phyloP scores from a whole-genome alignment of 2,888 invertebrate species.

The Mesodorylaimus sp. region DNA sequence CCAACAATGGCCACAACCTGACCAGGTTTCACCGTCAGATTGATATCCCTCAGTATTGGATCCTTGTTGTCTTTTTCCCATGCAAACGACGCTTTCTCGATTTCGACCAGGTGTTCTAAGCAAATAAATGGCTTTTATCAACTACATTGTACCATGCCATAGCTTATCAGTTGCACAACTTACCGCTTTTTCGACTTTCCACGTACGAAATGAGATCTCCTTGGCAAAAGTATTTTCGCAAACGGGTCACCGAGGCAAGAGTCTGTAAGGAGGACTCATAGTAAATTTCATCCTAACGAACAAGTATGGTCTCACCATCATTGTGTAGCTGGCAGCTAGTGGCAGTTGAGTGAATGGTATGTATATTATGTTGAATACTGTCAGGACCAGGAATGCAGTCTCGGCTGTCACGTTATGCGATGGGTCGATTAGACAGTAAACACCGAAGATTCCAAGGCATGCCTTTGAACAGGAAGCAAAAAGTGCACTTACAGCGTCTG shows the following conservation, averaged over 20 bases:
- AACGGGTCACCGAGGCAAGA: no score
- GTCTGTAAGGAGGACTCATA: no score
- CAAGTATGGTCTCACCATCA: slow-evolving; percentile 21
- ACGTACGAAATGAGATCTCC: no score
- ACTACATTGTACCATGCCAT: no score
- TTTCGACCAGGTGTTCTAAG: not conserved
- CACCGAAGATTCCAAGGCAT: slow-evolving; percentile 60
- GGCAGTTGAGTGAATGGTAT: slow-evolving; percentile 30
- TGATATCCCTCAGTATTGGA: slow-evolving; percentile 3
- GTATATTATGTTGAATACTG: slow-evolving; percentile 61
- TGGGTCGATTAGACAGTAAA: slow-evolving; percentile 52
- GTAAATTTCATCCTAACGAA: no score
- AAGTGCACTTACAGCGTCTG: no score
- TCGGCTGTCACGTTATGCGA: slow-evolving; percentile 50
- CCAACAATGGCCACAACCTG: slow-evolving; percentile 35
- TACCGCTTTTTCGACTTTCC: no score
- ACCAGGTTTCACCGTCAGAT: slow-evolving; percentile 13
- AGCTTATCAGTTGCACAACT: no score
- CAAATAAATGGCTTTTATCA: no score
- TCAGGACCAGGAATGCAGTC: slow-evolving; percentile 35
- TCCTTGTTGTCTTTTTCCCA: not conserved
- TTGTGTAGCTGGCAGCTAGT: slow-evolving; percentile 28
- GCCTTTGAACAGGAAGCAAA: slow-evolving; percentile 52
- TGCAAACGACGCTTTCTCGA: not conserved
- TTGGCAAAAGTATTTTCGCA: no score